phyloP scores from a whole-genome alignment of 2,888 invertebrate species.

The Prosopocoilus inquinatus region DNA sequence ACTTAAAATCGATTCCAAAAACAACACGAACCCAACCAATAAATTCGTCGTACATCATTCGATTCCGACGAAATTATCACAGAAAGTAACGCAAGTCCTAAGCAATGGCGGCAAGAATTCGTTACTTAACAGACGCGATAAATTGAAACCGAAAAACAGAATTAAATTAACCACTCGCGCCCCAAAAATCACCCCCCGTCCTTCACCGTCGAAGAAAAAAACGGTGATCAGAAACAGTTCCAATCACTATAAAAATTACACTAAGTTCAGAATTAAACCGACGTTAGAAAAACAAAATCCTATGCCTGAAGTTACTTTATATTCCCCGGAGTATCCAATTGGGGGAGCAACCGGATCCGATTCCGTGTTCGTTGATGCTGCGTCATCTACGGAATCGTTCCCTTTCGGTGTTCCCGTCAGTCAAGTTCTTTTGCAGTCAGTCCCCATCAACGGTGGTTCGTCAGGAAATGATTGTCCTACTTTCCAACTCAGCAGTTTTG shows the following conservation, averaged over 20 bases:
- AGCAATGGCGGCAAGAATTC: background rate
- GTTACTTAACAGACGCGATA: too few relatives aligned
- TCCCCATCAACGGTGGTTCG: conserved; percentile 1
- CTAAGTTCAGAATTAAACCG: conserved; percentile 15
- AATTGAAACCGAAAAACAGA: conserved; percentile 18
- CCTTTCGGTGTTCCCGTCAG: conserved; percentile 9
- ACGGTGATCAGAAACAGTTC: conserved; percentile 7
- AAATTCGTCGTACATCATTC: conserved; percentile 49
- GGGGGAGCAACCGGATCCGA: background rate
- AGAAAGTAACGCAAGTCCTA: conserved; percentile 16
- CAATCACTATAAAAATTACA: conserved; percentile 20
- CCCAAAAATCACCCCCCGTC: background rate
- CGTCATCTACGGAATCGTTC: background rate
- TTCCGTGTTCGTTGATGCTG: background rate
- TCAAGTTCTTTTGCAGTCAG: conserved; percentile 15
- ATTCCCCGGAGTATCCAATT: conserved; percentile 13
- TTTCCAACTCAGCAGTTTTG: conserved; percentile 49
- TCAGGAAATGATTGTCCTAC: conserved; percentile 51
- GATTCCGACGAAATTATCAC: conserved; percentile 32
- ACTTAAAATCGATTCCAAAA: conserved; percentile 14
- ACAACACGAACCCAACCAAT: conserved; percentile 21
- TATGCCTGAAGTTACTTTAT: conserved; percentile 8
- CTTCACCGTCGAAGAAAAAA: background rate
- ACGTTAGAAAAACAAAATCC: conserved; percentile 14
- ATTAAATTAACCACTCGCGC: background rate